Evolutionary conservation across 2,888 invertebrate species (phyloP), one percentile per base, ranked within the genome.

Genomic region (Plutella xylostella): DNA sequence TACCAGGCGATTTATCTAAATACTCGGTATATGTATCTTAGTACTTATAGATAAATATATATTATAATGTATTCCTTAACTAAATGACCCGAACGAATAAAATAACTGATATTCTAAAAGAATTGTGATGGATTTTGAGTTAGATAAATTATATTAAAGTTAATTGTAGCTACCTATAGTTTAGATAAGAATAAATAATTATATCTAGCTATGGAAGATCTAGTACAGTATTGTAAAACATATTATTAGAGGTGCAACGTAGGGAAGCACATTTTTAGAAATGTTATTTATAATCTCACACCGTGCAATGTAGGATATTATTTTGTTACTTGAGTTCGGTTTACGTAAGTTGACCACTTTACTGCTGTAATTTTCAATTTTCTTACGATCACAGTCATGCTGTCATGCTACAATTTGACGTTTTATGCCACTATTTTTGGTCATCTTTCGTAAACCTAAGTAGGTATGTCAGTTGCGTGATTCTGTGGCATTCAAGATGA

Each of bases 81-180:
- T 22, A 39, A 39, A 25, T 25, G 14, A 39, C 39, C 33, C 34
- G 68, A 76, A 71, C 73, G 78, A 82, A 78, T 70, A 68, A 73
- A 68, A 68, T 64, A 82, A 82, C 83, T 74, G 76, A 83, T 83
- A 83, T 83, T 83, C 83, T 83, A 83, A 83, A 83, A 61, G 68
- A 64, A 83, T 75, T 83, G 83, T 83, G 83, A 83, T 83, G 79
- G 75, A 77, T 78, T 75, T n/a, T 79, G 76, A 72, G 73, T 79
- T 80, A 80, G 75, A 38, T 42, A 39, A 39, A 39, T 39, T 37
- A 42, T 57, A 58, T 56, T 55, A 66, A 63, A 63, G 68, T 42
- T 21, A 25, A 34, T n/a, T 42, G 14, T 34, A 33, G 19, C 11
- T 20, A 19, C 14, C 12, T 30, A 30, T n/a, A n/a, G 28, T 18